Evolutionary conservation across 2,797 vertebrate genomes (phyloP), one percentile per base, ranked within the genome.

Genomic region (Melanotaenia nigrans): DNA sequence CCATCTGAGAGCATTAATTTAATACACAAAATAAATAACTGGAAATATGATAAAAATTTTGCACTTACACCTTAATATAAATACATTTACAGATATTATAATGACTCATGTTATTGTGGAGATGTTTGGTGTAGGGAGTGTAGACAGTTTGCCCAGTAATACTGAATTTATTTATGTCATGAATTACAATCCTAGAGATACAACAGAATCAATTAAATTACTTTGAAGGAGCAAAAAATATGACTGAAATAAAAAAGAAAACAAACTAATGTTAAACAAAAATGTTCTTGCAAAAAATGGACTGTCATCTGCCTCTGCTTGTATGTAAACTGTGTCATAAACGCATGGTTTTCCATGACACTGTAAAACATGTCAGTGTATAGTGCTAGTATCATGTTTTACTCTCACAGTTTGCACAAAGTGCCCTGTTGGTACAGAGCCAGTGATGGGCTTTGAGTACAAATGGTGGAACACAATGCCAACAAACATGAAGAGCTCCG

Each of bases 391-490:
- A 40, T 60, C 67, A 53, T 54, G 13, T 2, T 71, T 65, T n/a
- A 28, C 81, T 73, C 64, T 73, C 64, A 28, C 90, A 98, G 97
- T 74, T 33, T 99, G 98, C 45, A 70, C 73, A 2, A 89, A 88
- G 85, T 99, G 98, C 78, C 96, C 96, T 0, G 93, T 87, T 4
- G 97, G 98, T 35, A 98, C 95, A 0, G 96, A 99, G 75, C 96
- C 97, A 0, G 91, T 81, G 0, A 64, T 96, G 73, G 96, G 96
- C 30, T 95, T 96, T 24, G 96, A 98, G 86, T 99, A 98, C 92
- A 99, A 98, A 76, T 99, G 98, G 98, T 99, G 98, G 98, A 98
- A 98, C 82, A 94, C 36, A 0, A 91, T 99, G 90, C 98, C 97
- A 8, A 76, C 91, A 54, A 97, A 97, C 95, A 98, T 99, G 97